Conservation (phyloP, 2,113 vertebrate species). For the Rhabdomys dilectus region DNA sequence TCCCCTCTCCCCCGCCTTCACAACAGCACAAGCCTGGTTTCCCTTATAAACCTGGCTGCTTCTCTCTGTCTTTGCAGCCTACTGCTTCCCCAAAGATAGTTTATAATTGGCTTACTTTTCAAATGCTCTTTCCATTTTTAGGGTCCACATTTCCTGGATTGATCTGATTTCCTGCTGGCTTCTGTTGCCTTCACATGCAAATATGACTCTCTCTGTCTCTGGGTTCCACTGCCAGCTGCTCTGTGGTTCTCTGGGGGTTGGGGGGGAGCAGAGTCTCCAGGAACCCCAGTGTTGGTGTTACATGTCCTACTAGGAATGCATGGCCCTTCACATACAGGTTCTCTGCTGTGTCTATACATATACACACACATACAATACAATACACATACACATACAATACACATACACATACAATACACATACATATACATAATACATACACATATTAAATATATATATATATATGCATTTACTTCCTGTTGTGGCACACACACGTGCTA, state of each 20-base stretch:
- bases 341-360: not conserved
- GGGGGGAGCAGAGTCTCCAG: not conserved
- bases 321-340: not conserved
- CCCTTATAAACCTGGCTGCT: not conserved
- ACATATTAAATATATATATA: not conserved
- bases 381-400: too few relatives aligned
- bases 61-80: not conserved
- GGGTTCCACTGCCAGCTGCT: not conserved
- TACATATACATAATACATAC: too few relatives aligned
- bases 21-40: not conserved
- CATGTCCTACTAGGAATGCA: not conserved
- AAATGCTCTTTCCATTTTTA: not conserved
- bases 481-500: not conserved
- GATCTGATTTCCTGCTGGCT: not conserved
- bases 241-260: not conserved
- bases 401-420: too few relatives aligned
- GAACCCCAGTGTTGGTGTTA: not conserved
- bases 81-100: not conserved
- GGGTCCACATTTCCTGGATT: not conserved
- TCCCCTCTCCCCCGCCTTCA: not conserved
- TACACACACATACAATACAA: too few relatives aligned
- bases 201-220: not conserved
- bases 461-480: not conserved
- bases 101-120: slow-evolving; percentile 31
- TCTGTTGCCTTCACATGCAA: not conserved